Evolutionary conservation across 2,888 invertebrate species (phyloP), one percentile per base, ranked within the genome.

Genomic region (Lithodes maja): DNA sequence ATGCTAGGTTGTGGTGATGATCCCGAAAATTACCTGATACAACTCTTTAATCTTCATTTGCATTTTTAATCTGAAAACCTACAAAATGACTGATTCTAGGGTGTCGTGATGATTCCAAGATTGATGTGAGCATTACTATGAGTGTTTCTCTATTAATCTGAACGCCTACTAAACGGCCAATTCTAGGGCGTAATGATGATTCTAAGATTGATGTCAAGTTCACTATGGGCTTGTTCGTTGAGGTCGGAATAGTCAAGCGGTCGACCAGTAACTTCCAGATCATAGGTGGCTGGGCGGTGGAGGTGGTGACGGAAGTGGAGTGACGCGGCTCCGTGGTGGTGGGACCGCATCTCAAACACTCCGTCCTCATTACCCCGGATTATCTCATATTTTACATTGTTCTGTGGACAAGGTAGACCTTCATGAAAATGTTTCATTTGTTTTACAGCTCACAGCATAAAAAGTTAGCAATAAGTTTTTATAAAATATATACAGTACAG

Each of bases 271-370:
- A 96, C 95, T 80, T 95, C 94, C 87, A 96, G 92, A 78, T 95
- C 94, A 93, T 95, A 96, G 7, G 94, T 94, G 1, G 94, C 95
- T 0, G 95, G 94, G 74, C 94, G 71, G 49, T 90, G 93, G 71
- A 95, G 93, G 90, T 95, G 94, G 91, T 94, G 94, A 84, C 94
- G 94, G 93, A 96, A 96, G 92, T 95, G 95, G 49, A 96, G 93
- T 1, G 95, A 95, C 95, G 95, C 95, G 2, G 95, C 94, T 2
- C 95, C 95, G 92, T 95, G 94, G 91, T 95, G 94, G 91, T 95
- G 94, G 7, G 94, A 93, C 84, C 92, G 79, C 92, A 96, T 93
- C 92, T 95, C 95, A 93, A 96, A 95, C 90, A 95, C 94, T 79
- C 94, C 94, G 53, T 94, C 93, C 92, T 95, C 95, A 93, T 96